Base-by-base conservation (phyloP, 2,113 vertebrate genomes). In the Ceyx melanurus region DNA sequence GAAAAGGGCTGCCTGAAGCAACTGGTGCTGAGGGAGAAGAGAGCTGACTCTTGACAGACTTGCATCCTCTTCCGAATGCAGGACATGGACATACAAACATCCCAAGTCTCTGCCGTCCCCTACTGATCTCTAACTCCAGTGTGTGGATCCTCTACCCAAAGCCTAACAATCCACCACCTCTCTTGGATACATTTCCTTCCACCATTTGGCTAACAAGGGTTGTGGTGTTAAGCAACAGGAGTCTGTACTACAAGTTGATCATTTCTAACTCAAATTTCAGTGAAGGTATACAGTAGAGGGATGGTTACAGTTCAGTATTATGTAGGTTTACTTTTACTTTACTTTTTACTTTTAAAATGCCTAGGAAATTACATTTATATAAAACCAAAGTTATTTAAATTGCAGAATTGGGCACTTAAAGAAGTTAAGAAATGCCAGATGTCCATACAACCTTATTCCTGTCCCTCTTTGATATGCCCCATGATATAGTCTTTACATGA, bases 341-440 rank as follows among this genome's bases (percentile, higher is more conserved):
- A 61, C 45, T 62, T 73, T 94, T 79, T 8, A 6, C 74, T 88
- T 91, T 58, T 62, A 89, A 90, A 96, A 89, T 12, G n/a, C 75
- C 42, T 46, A 88, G 74, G 86, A 94, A 95, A 94, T 84, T 88
- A 92, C 71, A 88, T 84, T 95, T 81, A 91, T 90, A 88, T 84
- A 90, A 84, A 89, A 8, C 16, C n/a, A 14, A 48, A 83, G 71
- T 60, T 78, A 92, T 66, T 65, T 65, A 80, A 90, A 83, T 86
- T 82, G 62, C 31, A 92, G 79, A 85, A 95, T 29, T 51, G 87
- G 64, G 82, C 75, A 89, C 56, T 92, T 84, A 72, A 77, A 82
- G 46, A 88, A 89, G 77, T 94, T 94, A 93, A 95, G 88, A 90
- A 96, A 89, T 87, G 91, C 95, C 92, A 96, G 89, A 95, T 92